A percentile compares a stretch with the other conserved stretches of the same genome.
Evolutionary conservation across 2,888 invertebrate species (phyloP).

Genomic region (Chesias legatella): DNA sequence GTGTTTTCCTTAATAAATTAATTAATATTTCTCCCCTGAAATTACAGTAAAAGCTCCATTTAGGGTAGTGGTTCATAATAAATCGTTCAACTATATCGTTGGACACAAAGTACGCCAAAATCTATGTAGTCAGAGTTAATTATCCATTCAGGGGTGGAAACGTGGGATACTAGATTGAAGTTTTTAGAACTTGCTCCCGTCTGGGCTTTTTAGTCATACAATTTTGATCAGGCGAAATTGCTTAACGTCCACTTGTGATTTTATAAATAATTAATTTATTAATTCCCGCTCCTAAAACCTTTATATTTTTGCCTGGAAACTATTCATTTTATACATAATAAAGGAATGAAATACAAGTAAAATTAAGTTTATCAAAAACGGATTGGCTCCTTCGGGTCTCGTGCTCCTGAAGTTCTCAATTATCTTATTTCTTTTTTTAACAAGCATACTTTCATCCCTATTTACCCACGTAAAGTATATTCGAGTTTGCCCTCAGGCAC

Average conservation of each 20-base stretch:
- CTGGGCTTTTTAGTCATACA: conserved; percentile 8
- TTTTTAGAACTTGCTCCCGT: conserved; percentile 5
- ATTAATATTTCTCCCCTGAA: conserved; percentile 20
- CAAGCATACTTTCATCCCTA: no score
- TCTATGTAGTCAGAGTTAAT: conserved; percentile 1
- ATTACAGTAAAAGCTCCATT: conserved; percentile 23
- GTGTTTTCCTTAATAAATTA: conserved; percentile 4
- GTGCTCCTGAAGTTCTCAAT: no score
- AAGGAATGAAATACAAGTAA: no score
- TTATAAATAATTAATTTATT: not conserved
- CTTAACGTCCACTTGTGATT: not conserved
- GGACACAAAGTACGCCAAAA: no score
- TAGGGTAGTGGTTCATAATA: conserved; percentile 33
- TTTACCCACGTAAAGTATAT: not conserved
- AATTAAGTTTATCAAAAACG: no score
- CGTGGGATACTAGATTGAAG: conserved; percentile 2
- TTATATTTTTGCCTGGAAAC: no score
- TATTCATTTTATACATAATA: no score
- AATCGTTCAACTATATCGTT: conserved; percentile 38
- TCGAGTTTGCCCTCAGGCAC: not conserved
- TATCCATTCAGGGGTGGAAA: conserved; percentile 7
- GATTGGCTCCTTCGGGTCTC: no score
- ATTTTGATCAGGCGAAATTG: conserved; percentile 13
- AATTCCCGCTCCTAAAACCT: no score
- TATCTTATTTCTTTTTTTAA: no score